phyloP scores from a whole-genome alignment of 2,888 invertebrate genomes.

The Enoplolaimus lenunculus region DNA sequence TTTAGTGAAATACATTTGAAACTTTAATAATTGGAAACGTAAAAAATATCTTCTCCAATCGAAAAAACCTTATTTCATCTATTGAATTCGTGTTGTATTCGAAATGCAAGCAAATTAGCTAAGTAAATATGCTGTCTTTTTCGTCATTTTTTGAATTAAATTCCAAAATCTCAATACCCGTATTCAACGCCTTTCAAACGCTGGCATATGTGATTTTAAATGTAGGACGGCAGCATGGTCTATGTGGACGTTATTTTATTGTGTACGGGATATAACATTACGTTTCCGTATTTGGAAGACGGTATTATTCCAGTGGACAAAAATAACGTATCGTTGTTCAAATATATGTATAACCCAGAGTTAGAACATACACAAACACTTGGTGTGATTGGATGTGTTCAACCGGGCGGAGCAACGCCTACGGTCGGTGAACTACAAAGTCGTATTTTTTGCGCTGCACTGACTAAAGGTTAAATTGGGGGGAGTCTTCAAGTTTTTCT shows the following conservation, averaged over 20 bases:
- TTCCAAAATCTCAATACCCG: too few relatives aligned
- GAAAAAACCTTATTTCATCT: too few relatives aligned
- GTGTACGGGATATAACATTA: constrained; percentile 44
- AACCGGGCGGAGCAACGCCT: constrained; percentile 44
- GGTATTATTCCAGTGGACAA: constrained; percentile 30
- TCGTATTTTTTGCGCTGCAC: constrained; percentile 13
- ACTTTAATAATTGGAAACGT: too few relatives aligned
- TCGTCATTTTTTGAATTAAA: too few relatives aligned
- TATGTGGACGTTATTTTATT: constrained; percentile 39
- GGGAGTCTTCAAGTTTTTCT: too few relatives aligned
- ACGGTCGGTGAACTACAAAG: constrained; percentile 44
- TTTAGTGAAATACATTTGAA: too few relatives aligned
- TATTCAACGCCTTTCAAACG: too few relatives aligned
- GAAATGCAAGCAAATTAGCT: too few relatives aligned
- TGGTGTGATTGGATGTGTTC: constrained; percentile 41
- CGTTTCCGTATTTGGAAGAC: constrained; percentile 39
- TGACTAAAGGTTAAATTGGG: not conserved
- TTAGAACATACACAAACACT: constrained; percentile 29
- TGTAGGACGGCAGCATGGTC: constrained; percentile 31
- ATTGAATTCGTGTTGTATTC: too few relatives aligned
- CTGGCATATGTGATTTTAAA: too few relatives aligned
- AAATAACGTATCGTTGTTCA: constrained; percentile 36
- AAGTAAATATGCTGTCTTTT: too few relatives aligned
- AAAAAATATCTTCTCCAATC: too few relatives aligned
- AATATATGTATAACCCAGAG: constrained; percentile 42